phyloP scores from a whole-genome alignment of 35 echinoderm and acorn worm genomes.

The Amphiura filiformis region DNA sequence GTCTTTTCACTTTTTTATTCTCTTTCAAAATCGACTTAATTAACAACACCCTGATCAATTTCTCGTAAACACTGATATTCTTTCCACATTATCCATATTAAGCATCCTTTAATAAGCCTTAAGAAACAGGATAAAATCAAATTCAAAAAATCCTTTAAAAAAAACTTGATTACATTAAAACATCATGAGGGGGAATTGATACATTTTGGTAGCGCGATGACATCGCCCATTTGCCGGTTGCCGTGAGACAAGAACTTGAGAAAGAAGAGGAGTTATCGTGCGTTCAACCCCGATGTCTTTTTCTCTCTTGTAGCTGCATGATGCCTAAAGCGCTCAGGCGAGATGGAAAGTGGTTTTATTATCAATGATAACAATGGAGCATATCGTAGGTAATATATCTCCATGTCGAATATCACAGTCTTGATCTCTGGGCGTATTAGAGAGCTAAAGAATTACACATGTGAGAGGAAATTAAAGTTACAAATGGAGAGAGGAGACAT shows the following conservation, averaged over 20 bases:
- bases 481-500: neutral
- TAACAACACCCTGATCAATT: no score
- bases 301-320: no score
- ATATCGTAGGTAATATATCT: neutral
- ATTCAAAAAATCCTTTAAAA: no score
- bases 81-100: no score
- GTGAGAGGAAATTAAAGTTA: neutral
- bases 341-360: slow-evolving; percentile 4
- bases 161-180: neutral
- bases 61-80: no score
- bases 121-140: no score
- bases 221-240: neutral
- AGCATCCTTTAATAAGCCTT: no score
- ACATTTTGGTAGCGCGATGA: neutral
- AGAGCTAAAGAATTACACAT: neutral
- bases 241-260: neutral
- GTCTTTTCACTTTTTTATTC: no score
- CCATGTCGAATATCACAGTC: neutral
- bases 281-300: no score
- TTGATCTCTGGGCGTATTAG: neutral
- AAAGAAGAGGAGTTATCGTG: neutral
- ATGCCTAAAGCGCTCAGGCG: neutral
- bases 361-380: neutral
- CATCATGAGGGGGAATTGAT: neutral
- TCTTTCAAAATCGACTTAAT: no score